Percentiles rank a stretch among this genome's conserved stretches.
phyloP scores from a whole-genome alignment of 2,797 vertebrate species.

The Taeniopygia guttata region DNA sequence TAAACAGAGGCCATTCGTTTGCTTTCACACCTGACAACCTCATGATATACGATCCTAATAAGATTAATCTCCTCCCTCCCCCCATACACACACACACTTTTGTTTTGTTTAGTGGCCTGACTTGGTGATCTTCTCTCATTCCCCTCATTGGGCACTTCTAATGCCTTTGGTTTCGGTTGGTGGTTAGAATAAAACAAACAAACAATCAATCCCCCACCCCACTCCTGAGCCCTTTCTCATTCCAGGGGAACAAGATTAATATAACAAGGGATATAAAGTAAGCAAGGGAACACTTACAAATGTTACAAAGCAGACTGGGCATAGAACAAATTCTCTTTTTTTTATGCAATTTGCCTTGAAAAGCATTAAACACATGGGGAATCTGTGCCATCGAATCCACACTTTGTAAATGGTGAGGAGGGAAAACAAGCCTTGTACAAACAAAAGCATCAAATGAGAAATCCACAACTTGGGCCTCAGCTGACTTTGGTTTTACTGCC shows the following conservation, averaged over 20 bases:
- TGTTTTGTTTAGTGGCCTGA: conserved; percentile 68
- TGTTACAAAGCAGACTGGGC: conserved; percentile 47
- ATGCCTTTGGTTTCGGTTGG: conserved; percentile 66
- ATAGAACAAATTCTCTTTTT: background rate
- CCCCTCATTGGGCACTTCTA: conserved; percentile 69
- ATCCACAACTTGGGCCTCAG: background rate
- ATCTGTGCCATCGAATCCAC: background rate
- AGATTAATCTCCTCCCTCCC: conserved; percentile 84
- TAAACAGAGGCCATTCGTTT: conserved; percentile 97
- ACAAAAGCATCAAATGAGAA: conserved; percentile 15
- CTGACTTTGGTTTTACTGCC: background rate
- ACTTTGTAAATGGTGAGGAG: background rate
- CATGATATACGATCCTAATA: conserved; percentile 96
- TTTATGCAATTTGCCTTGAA: background rate
- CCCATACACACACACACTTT: conserved; percentile 52
- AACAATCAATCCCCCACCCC: conserved; percentile 40
- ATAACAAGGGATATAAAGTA: conserved; percentile 31
- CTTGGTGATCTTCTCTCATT: conserved; percentile 69
- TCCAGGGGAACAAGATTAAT: conserved; percentile 67
- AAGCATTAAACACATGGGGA: background rate
- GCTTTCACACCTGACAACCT: conserved; percentile 92
- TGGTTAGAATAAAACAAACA: conserved; percentile 68
- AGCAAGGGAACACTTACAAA: conserved; percentile 42
- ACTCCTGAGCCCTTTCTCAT: conserved; percentile 25
- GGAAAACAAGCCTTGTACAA: background rate